phyloP scores from a whole-genome alignment of 2,797 vertebrate genomes.

The Acanthurus leucopareius region DNA sequence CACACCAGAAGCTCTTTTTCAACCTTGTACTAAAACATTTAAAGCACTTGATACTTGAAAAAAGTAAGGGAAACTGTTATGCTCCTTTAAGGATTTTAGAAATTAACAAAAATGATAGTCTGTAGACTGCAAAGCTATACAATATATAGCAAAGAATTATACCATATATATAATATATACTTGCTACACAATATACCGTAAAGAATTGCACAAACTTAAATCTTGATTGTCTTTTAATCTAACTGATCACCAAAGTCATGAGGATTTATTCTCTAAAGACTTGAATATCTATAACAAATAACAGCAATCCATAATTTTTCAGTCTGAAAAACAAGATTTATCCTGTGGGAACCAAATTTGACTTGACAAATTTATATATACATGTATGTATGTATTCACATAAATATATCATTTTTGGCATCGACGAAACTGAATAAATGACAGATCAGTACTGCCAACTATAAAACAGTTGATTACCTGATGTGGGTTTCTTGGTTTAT shows the following conservation, averaged over 20 bases:
- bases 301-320: no score
- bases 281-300: not conserved
- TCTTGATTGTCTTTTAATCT: not conserved
- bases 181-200: no score
- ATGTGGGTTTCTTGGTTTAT: conserved; percentile 1
- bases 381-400: no score
- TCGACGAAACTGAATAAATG: not conserved
- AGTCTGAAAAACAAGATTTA: not conserved
- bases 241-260: not conserved
- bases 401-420: not conserved
- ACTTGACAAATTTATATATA: not conserved
- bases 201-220: not conserved
- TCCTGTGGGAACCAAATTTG: not conserved
- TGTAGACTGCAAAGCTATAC: no score
- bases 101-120: no score
- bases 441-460: not conserved
- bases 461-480: not conserved
- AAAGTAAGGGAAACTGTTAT: no score
- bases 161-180: no score
- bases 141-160: no score
- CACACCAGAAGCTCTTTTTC: not conserved
- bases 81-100: no score
- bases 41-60: no score
- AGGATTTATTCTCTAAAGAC: not conserved
- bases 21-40: no score